Evolutionary conservation across 2,113 vertebrate species (phyloP).

Genomic region (Sus scrofa): DNA sequence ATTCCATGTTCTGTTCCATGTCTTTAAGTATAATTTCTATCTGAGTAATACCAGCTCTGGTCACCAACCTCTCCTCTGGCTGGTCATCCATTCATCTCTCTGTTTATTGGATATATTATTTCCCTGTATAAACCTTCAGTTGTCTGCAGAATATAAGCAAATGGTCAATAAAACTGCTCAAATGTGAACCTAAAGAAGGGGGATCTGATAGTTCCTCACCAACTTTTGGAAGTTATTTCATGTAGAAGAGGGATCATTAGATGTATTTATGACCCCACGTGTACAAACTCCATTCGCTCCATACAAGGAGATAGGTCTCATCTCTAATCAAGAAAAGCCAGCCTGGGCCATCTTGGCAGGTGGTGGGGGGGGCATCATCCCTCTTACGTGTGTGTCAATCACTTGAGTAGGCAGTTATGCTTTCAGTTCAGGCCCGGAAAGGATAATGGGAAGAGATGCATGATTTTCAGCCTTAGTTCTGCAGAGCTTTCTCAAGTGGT

Average conservation of each 20-base stretch:
- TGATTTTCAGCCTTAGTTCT: neutral
- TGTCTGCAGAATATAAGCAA: neutral
- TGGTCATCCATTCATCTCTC: neutral
- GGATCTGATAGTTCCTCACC: neutral
- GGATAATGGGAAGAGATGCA: neutral
- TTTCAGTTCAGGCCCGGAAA: neutral
- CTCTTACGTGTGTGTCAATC: neutral
- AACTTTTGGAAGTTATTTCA: neutral
- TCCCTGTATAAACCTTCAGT: too few relatives aligned
- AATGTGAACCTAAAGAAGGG: neutral
- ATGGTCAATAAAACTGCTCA: neutral
- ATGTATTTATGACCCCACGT: neutral
- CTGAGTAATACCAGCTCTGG: neutral
- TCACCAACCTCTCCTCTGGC: neutral
- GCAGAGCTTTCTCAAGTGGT: neutral
- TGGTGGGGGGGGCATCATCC: neutral
- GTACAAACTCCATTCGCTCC: neutral
- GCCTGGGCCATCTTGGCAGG: neutral
- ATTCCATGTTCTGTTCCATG: neutral
- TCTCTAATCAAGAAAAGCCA: neutral
- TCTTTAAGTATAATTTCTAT: neutral
- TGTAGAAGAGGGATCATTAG: neutral
- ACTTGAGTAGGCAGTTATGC: too few relatives aligned
- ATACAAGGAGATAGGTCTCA: neutral
- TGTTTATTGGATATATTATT: neutral